Base-by-base conservation (phyloP, 2,797 vertebrate genomes). In the Sebastes paucispinis region DNA sequence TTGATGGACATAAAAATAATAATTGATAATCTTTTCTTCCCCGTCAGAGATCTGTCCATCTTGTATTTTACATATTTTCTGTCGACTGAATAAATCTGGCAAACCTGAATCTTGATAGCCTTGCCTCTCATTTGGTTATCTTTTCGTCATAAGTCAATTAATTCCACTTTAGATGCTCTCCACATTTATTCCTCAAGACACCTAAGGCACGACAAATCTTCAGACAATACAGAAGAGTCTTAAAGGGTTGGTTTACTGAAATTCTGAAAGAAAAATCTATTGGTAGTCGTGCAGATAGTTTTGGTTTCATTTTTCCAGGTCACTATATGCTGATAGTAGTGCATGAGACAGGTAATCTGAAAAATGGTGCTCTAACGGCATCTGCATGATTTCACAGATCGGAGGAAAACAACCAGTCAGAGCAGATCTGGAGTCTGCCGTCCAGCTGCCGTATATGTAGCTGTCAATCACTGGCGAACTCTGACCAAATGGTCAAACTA, bases 291-390 rank as follows among this genome's bases (percentile, higher is more conserved):
- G 31, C 32, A 36, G 20, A 65, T 43, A 1, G 0, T 64, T 64
- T 34, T 34, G 20, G 11, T 34, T 63, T 63, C 0, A 63, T 18
- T 47, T 47, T 0, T 47, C 16, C 22, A 65, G 34, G 63, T 39
- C 0, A 0, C 0, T 6, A 14, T 39, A 39, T 39, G 5, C 36
- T 39, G 36, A 39, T 14, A 39, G 36, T 39, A 39, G 13, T 39
- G 36, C 36, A 39, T 39, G 36, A 39, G 36, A 39, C 36, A 39
- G 12, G 12, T 39, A 39, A 39, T 39, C 36, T 39, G 13, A 39
- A 39, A 39, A 39, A 39, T 39, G 12, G 0, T 39, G 36, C 36
- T 0, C 1, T 39, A 39, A 14, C 0, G 12, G 36, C 13, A 0
- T 39, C 36, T 39, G 36, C 36, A 39, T 0, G 36, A 39, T 39